Conservation (phyloP, 1,140 invertebrate species). For the Odontomachus brunneus region DNA sequence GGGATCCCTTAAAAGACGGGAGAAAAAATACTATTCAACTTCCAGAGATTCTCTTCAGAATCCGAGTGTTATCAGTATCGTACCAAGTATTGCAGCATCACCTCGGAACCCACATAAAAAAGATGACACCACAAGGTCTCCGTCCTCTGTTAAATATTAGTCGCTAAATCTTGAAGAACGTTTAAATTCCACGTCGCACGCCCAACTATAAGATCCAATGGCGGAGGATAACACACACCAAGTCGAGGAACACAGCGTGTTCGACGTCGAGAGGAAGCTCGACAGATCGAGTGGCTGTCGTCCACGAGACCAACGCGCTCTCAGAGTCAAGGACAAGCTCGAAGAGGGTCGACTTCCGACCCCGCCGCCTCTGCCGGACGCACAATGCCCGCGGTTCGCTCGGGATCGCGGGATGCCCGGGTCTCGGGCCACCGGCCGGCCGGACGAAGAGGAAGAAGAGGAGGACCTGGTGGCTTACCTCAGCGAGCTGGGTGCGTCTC, state of each 20-base stretch:
- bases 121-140: conserved; percentile 36
- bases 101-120: conserved; percentile 14
- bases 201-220: conserved; percentile 39
- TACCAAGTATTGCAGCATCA: no score
- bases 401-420: background rate
- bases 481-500: conserved; percentile 38
- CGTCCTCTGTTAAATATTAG: conserved; percentile 18
- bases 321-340: conserved; percentile 47
- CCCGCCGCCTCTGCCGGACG: conserved; percentile 72
- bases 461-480: conserved; percentile 67
- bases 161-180: background rate
- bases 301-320: conserved; percentile 12
- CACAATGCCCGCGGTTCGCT: conserved; percentile 27
- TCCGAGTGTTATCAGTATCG: no score
- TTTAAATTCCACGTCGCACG: background rate
- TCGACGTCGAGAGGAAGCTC: conserved; percentile 44
- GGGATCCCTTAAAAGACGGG: no score
- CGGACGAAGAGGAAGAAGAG: conserved; percentile 57
- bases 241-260: conserved; percentile 5
- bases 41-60: no score
- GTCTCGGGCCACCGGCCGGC: background rate
- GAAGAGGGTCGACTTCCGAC: conserved; percentile 72
- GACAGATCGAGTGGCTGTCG: conserved; percentile 8
- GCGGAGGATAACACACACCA: conserved; percentile 42
- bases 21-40: no score